A percentile compares a stretch with the other conserved stretches of the same genome.
phyloP scores from a whole-genome alignment of 2,113 vertebrate genomes.

The Delphinus delphis region DNA sequence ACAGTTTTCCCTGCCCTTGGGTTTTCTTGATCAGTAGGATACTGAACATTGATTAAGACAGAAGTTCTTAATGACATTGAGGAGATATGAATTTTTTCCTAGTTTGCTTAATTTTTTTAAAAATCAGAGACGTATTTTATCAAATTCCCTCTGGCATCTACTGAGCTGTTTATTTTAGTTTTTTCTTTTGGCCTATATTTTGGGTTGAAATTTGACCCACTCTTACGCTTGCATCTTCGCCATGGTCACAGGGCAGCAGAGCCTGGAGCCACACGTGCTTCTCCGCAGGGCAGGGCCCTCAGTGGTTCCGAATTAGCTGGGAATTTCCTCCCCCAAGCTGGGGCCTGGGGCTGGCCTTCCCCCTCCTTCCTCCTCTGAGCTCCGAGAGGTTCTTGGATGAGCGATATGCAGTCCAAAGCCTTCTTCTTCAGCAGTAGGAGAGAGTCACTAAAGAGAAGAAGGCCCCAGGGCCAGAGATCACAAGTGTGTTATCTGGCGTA shows the following conservation, averaged over 20 bases:
- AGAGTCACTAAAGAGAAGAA: background rate
- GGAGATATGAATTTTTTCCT: background rate
- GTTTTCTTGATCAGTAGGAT: background rate
- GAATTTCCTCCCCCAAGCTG: rapidly evolving
- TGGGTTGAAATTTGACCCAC: rapidly evolving
- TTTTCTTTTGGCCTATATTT: background rate
- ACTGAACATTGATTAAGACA: rapidly evolving
- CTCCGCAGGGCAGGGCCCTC: background rate
- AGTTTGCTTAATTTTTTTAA: background rate
- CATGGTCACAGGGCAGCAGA: rapidly evolving
- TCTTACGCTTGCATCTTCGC: background rate
- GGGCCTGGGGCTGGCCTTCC: too few species aligned
- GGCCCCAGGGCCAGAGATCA: rapidly evolving
- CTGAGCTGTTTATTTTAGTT: rapidly evolving
- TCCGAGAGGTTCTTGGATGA: rapidly evolving
- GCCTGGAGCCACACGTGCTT: rapidly evolving
- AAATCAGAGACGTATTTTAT: background rate
- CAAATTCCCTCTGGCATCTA: background rate
- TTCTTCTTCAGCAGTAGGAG: too few species aligned
- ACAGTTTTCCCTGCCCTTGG: background rate
- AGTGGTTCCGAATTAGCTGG: rapidly evolving
- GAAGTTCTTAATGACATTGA: background rate
- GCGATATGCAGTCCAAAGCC: rapidly evolving
- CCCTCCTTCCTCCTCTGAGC: background rate
- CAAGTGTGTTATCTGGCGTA: rapidly evolving